Conservation (phyloP, 2,888 invertebrate species). For the Allacma fusca region DNA sequence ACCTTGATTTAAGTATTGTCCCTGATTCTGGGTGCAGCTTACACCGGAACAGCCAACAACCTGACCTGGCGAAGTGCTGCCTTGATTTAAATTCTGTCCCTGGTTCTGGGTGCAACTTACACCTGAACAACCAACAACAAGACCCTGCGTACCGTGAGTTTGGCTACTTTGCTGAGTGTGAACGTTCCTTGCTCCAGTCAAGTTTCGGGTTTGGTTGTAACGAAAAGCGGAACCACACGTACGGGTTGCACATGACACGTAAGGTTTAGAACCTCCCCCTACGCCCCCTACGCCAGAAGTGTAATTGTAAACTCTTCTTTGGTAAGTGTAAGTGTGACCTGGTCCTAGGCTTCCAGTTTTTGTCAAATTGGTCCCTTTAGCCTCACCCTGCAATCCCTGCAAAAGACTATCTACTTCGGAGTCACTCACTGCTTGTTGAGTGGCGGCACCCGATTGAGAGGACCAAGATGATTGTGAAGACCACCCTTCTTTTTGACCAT, state of each 20-base stretch:
- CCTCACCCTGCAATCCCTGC: background rate
- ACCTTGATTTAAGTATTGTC: too few species aligned
- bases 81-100: too few species aligned
- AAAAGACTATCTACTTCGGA: conserved; percentile 5
- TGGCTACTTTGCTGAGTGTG: too few species aligned
- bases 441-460: background rate
- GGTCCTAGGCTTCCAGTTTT: background rate
- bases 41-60: too few species aligned
- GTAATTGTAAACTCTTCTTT: conserved; percentile 2
- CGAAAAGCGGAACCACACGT: background rate
- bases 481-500: conserved; percentile 26
- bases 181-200: too few species aligned
- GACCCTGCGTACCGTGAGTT: too few species aligned
- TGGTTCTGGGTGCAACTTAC: too few species aligned
- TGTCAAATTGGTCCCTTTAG: background rate
- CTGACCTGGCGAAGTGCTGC: too few species aligned
- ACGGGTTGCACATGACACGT: background rate
- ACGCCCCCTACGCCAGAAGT: background rate
- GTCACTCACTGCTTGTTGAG: background rate
- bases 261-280: background rate
- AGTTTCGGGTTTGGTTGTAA: too few species aligned
- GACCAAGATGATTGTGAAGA: conserved; percentile 21
- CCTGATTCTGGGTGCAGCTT: too few species aligned
- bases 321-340: conserved; percentile 14
- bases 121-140: too few species aligned